Percentiles rank a stretch among this genome's conserved stretches.
Evolutionary conservation across 2,797 vertebrate genomes (phyloP).

Genomic region (Austrolebias charrua): DNA sequence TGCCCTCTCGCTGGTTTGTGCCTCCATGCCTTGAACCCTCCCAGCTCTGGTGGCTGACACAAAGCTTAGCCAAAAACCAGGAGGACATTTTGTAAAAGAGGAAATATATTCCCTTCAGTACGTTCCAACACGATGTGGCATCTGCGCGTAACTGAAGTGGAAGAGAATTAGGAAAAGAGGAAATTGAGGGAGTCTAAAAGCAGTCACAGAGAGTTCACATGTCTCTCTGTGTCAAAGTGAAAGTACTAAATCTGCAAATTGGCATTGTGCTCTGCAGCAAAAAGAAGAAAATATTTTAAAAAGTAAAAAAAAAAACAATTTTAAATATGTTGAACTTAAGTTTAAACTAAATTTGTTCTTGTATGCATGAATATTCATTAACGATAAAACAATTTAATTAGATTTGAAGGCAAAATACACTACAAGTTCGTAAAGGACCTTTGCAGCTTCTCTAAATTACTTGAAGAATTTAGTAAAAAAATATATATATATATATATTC

Average conservation of each 20-base stretch:
- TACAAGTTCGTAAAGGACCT: too few species aligned
- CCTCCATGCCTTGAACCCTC: conserved; percentile 16
- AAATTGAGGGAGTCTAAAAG: conserved; percentile 39
- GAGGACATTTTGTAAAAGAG: conserved; percentile 22
- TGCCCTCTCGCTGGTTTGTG: conserved; percentile 5
- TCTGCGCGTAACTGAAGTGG: conserved; percentile 63
- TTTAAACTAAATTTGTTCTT: neutral
- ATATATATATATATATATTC: too few species aligned
- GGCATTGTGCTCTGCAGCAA: conserved; percentile 32
- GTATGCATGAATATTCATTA: conserved; percentile 8
- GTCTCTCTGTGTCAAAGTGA: conserved; percentile 23
- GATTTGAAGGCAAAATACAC: too few species aligned
- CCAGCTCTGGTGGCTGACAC: conserved; percentile 35
- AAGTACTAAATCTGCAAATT: conserved; percentile 37
- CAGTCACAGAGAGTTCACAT: conserved; percentile 62
- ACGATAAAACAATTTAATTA: conserved; percentile 10
- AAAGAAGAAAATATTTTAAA: neutral
- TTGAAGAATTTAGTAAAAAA: conserved; percentile 17
- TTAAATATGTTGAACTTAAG: too few species aligned
- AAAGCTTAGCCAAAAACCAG: conserved; percentile 37
- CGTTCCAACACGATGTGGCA: conserved; percentile 52
- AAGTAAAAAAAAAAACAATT: too few species aligned
- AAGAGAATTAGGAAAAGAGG: conserved; percentile 48
- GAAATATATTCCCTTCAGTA: conserved; percentile 42
- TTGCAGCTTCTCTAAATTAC: conserved; percentile 11